phyloP scores from a whole-genome alignment of 2,888 invertebrate genomes.

The Helleia helle region DNA sequence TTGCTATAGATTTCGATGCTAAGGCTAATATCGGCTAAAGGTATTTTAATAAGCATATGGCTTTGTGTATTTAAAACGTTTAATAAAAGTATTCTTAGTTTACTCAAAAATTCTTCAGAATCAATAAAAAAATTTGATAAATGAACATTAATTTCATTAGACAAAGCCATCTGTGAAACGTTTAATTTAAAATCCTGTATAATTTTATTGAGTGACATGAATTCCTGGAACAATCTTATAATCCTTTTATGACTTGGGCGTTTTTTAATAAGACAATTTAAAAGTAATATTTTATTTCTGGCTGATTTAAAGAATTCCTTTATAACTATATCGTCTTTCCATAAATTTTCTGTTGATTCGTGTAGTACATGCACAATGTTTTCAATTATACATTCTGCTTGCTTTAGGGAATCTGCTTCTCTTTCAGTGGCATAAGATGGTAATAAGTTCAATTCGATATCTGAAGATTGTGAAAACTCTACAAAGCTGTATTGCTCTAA shows the following conservation, averaged over 20 bases:
- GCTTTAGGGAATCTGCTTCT: constrained; percentile 37
- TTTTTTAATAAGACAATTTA: constrained; percentile 41
- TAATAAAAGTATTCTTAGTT: constrained; percentile 33
- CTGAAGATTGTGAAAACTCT: constrained; percentile 28
- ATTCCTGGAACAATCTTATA: constrained; percentile 51
- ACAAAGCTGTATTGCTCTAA: constrained; percentile 32
- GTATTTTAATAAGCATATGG: constrained; percentile 34
- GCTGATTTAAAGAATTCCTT: constrained; percentile 48
- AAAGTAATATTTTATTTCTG: constrained; percentile 44
- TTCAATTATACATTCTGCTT: constrained; percentile 42
- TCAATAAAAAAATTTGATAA: constrained; percentile 36
- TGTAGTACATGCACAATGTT: constrained; percentile 40
- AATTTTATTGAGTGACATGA: constrained; percentile 33
- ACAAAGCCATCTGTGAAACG: constrained; percentile 27
- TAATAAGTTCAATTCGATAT: constrained; percentile 32
- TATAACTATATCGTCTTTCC: constrained; percentile 37
- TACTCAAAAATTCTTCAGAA: constrained; percentile 37
- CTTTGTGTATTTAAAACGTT: constrained; percentile 41
- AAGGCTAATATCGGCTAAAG: constrained; percentile 22
- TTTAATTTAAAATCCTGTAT: constrained; percentile 36
- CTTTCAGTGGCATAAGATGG: constrained; percentile 37
- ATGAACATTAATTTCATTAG: constrained; percentile 33
- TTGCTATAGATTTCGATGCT: constrained; percentile 6
- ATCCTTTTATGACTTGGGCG: constrained; percentile 43
- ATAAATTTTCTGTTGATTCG: constrained; percentile 33